Base-by-base conservation (phyloP, 2,113 vertebrate genomes). In the Channa argus region DNA sequence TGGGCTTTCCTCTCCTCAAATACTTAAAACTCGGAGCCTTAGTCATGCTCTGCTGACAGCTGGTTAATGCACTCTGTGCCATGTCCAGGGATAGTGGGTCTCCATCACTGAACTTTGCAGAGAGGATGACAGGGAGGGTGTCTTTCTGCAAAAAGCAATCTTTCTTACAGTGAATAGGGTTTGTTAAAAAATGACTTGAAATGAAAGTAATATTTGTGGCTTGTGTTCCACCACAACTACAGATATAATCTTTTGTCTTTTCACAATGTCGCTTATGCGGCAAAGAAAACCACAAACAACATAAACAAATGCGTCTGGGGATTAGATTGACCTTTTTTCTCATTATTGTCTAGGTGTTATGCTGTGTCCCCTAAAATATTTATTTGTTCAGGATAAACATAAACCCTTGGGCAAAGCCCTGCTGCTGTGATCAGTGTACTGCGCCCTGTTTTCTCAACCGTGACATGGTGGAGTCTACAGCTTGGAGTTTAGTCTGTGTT, bases 51-150 rank as follows among this genome's bases (percentile, higher is more conserved):
- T 68, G 80, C 85, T 84, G 87, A 85, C 86, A 82, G 76, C 80
- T 89, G 88, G 89, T 91, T 91, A 92, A 91, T 89, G 85, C 82
- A 63, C 70, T 76, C 69, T 63, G 63, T 74, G 60, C 82, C 75
- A 76, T 78, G 82, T 87, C 83, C 67, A 66, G 47, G 65, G 61
- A 64, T 64, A 14, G 52, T 77, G 73, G 72, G 69, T 84, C 77
- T 87, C 79, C 85, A 76, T 86, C 49, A 49, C 75, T 73, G 60
- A 81, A 80, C 74, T 80, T 71, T 4, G 7, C 9, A 5, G 46
- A 64, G 55, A 36, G 58, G 60, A 65, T 77, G 83, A 67, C 70
- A 76, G 61, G 51, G 63, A 67, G 71, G 52, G 37, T 86, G 58
- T 44, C 52, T 49, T 11, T 54, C 15, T 70, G 41, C 15, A 69